A percentile compares a stretch with the other conserved stretches of the same genome.
Conservation (phyloP, 2,888 invertebrate species). For the Thera britannica region DNA sequence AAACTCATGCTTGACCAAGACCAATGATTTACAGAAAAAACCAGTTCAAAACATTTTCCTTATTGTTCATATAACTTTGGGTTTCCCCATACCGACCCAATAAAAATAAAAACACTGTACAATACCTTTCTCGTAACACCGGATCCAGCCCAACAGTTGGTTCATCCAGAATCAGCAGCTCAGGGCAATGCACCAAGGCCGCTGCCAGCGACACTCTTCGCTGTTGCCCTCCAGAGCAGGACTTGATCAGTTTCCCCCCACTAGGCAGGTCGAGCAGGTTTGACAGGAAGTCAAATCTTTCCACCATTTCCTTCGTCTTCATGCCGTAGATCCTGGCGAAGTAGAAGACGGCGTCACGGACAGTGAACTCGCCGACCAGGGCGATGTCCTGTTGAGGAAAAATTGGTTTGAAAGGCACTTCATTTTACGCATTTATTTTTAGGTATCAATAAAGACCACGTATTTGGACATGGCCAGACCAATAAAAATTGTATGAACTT, state of each 20-base stretch:
- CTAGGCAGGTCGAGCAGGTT: conserved; percentile 91
- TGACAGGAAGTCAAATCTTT: conserved; percentile 88
- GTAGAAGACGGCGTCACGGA: conserved; percentile 93
- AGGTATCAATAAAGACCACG: too few species aligned
- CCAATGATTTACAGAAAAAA: too few species aligned
- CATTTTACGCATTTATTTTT: too few species aligned
- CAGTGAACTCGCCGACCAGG: conserved; percentile 90
- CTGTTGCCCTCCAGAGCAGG: conserved; percentile 95
- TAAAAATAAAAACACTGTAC: too few species aligned
- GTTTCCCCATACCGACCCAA: too few species aligned
- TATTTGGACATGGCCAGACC: too few species aligned
- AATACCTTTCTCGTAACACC: conserved; percentile 90
- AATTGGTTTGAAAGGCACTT: too few species aligned
- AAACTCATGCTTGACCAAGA: too few species aligned
- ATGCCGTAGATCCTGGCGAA: conserved; percentile 95
- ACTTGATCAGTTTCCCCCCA: conserved; percentile 86
- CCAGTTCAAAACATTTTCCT: too few species aligned
- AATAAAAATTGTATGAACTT: too few species aligned
- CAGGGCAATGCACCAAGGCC: conserved; percentile 94
- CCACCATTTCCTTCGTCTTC: conserved; percentile 85
- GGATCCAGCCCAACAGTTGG: conserved; percentile 98
- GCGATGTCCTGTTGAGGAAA: conserved; percentile 88
- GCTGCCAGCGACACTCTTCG: conserved; percentile 95
- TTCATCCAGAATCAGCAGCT: conserved; percentile 95
- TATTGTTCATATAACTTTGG: too few species aligned